Conservation (phyloP, 2,797 vertebrate genomes). For the Scyliorhinus canicula region DNA sequence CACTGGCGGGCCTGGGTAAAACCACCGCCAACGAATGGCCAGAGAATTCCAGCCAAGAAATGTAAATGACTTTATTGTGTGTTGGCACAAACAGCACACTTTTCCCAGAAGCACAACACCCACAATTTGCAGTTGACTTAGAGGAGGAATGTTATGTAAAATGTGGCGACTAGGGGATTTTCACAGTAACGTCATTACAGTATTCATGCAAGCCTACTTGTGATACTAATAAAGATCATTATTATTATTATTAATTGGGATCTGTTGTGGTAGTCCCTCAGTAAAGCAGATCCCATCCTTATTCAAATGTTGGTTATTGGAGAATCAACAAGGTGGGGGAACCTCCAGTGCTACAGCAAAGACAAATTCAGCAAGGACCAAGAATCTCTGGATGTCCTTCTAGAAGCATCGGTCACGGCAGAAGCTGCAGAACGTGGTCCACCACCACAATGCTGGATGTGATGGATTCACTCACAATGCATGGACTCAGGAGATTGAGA, state of each 20-base stretch:
- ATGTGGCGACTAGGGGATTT: too few species aligned
- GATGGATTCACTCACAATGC: background rate
- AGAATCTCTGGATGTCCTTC: background rate
- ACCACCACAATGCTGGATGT: background rate
- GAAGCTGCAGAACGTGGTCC: too few species aligned
- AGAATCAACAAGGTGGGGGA: background rate
- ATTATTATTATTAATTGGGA: background rate
- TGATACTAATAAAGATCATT: too few species aligned
- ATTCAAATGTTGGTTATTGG: background rate
- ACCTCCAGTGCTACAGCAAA: background rate
- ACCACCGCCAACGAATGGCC: too few species aligned
- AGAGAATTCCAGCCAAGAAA: too few species aligned
- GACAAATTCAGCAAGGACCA: background rate
- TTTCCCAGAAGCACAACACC: background rate
- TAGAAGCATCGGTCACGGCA: background rate
- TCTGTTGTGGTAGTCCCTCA: background rate
- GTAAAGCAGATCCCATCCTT: background rate
- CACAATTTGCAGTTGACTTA: background rate
- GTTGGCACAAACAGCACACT: background rate
- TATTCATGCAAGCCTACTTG: too few species aligned
- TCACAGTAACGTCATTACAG: too few species aligned
- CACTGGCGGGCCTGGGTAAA: too few species aligned
- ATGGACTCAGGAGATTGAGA: background rate
- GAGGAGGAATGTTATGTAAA: background rate
- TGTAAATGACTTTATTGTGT: background rate